These are phyloP conservation scores for Scatophagus argus DNA, from an alignment of 2,113 vertebrate genomes.

Conservation along the genomic window DNA sequence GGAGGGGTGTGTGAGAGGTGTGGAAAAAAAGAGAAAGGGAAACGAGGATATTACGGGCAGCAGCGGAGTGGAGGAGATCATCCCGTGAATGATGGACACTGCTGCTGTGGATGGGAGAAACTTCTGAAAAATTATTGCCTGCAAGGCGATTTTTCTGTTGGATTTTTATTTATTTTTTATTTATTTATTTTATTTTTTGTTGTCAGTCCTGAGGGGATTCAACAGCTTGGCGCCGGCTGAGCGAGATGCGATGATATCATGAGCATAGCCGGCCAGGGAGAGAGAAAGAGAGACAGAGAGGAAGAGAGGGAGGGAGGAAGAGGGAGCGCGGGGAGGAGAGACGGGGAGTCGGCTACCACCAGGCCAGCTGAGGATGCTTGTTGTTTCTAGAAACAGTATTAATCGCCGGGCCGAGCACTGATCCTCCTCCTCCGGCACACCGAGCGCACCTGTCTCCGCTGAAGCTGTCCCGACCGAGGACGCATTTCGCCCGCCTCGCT, in stretches of 20 bases:
- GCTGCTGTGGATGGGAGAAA: slow-evolving; percentile 29
- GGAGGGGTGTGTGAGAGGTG: slow-evolving; percentile 44
- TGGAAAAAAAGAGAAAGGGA: slow-evolving; percentile 44
- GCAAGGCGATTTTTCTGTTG: background rate
- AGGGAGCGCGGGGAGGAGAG: slow-evolving; percentile 38
- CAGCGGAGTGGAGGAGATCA: slow-evolving; percentile 40
- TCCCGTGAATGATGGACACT: slow-evolving; percentile 24
- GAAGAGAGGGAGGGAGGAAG: slow-evolving; percentile 39
- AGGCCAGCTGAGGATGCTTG: slow-evolving; percentile 78
- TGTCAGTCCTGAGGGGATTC: no score
- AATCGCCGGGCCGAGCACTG: slow-evolving; percentile 40
- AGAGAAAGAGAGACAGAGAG: slow-evolving; percentile 34
- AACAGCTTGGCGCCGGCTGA: background rate
- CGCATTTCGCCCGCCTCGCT: slow-evolving; percentile 22
- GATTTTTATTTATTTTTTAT: background rate
- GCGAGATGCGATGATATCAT: slow-evolving; percentile 74
- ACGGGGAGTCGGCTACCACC: slow-evolving; percentile 54
- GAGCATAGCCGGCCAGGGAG: slow-evolving; percentile 64
- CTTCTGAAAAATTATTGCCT: slow-evolving; percentile 3
- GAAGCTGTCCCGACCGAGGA: slow-evolving; percentile 36
- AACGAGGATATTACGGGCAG: slow-evolving; percentile 29
- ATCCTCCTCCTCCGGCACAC: slow-evolving; percentile 37
- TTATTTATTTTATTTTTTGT: background rate
- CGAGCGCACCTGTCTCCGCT: slow-evolving; percentile 29
- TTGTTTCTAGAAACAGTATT: slow-evolving; percentile 65